These are phyloP conservation scores for Busseola fusca DNA, from an alignment of 2,888 invertebrate species.

Conservation along the genomic window DNA sequence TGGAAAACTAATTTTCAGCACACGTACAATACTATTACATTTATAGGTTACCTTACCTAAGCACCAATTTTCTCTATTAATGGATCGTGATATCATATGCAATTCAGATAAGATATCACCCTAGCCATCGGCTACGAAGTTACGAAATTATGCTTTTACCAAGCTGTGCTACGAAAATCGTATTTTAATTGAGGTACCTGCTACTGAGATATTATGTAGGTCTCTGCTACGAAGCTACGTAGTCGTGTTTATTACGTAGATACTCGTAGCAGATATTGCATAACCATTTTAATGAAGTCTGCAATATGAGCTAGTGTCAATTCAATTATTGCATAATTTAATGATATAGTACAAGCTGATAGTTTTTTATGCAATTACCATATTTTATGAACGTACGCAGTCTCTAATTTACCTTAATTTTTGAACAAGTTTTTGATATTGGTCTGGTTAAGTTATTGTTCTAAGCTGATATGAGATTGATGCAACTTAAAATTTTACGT, in stretches of 20 bases:
- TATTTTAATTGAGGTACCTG: slow-evolving; percentile 1
- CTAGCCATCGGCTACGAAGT: slow-evolving; percentile 39
- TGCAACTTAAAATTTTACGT: neutral
- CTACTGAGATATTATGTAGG: slow-evolving; percentile 19
- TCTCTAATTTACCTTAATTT: neutral
- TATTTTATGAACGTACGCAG: neutral
- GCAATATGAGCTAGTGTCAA: neutral
- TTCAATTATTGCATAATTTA: slow-evolving; percentile 11
- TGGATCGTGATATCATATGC: slow-evolving; percentile 26
- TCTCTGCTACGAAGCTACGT: slow-evolving; percentile 20
- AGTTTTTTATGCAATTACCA: neutral
- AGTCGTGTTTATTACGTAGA: slow-evolving; percentile 16
- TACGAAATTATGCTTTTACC: neutral
- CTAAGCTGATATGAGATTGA: neutral
- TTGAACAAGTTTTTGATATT: neutral
- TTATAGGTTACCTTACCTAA: slow-evolving; percentile 33
- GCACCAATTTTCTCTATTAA: slow-evolving; percentile 48
- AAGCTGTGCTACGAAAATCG: slow-evolving; percentile 41
- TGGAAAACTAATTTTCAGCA: slow-evolving; percentile 42
- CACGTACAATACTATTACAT: slow-evolving; percentile 46
- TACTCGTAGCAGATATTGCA: slow-evolving; percentile 20
- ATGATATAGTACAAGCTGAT: neutral
- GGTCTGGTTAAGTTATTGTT: neutral
- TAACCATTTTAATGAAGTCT: slow-evolving; percentile 8
- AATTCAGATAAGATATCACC: slow-evolving; percentile 11